Evolutionary conservation across 2,113 vertebrate species (phyloP).

Genomic region (Myotis davidii): DNA sequence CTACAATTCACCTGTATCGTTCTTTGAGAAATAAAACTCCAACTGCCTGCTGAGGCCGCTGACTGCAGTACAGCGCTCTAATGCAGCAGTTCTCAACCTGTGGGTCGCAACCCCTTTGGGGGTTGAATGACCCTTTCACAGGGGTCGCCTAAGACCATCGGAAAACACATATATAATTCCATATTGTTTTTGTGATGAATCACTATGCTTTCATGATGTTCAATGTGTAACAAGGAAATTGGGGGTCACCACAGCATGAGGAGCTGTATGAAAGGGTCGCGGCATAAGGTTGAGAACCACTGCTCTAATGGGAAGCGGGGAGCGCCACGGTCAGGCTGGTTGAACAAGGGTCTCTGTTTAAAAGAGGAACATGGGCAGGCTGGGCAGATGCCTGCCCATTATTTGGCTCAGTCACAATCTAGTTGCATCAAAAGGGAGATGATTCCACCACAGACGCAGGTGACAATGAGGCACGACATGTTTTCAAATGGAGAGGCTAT

Average conservation of each 20-base stretch:
- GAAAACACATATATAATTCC: too few relatives aligned
- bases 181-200: too few relatives aligned
- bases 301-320: conserved; percentile 55
- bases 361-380: conserved; percentile 43
- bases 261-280: too few relatives aligned
- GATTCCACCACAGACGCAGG: conserved; percentile 45
- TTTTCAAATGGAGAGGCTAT: neutral
- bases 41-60: conserved; percentile 45
- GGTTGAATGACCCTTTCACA: too few relatives aligned
- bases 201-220: too few relatives aligned
- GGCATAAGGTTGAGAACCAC: too few relatives aligned
- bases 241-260: too few relatives aligned
- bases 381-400: conserved; percentile 52
- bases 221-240: too few relatives aligned
- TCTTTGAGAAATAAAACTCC: conserved; percentile 61
- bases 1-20: conserved; percentile 60
- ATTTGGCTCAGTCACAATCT: conserved; percentile 31
- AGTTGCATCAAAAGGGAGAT: conserved; percentile 43
- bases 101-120: too few relatives aligned
- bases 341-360: conserved; percentile 57
- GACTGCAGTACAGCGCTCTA: conserved; percentile 15
- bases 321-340: conserved; percentile 27
- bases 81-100: too few relatives aligned
- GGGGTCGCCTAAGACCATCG: too few relatives aligned
- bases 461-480: neutral